Conservation (phyloP, 53 echinoderm and acorn worm species). For the Holothuria scabra region DNA sequence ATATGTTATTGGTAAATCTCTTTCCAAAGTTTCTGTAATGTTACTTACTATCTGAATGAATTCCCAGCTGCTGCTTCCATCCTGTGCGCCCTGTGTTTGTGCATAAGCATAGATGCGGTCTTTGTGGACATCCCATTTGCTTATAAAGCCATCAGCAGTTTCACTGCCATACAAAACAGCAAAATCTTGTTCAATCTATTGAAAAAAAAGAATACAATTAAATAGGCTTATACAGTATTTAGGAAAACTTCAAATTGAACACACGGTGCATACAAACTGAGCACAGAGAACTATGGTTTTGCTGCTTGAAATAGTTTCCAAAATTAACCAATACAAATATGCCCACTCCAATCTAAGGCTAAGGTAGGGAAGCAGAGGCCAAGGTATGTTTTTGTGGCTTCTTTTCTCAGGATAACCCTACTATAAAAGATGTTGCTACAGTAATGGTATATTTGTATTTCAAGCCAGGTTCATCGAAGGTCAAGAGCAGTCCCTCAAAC, state of each 20-base stretch:
- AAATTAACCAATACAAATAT: too few species aligned
- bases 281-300: neutral
- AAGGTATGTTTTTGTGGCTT: neutral
- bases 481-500: too few species aligned
- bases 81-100: conserved; percentile 1
- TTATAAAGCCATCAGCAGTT: conserved; percentile 16
- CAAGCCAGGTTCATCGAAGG: neutral
- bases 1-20: neutral
- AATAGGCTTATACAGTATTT: neutral
- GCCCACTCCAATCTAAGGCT: neutral
- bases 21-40: neutral
- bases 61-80: conserved; percentile 26
- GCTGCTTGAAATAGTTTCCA: too few species aligned
- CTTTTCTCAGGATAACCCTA: neutral
- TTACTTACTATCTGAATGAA: conserved; percentile 30
- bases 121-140: neutral
- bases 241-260: too few species aligned
- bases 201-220: neutral
- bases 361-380: neutral
- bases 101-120: conserved; percentile 1
- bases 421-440: neutral
- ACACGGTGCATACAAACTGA: too few species aligned
- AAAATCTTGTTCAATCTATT: conserved; percentile 34
- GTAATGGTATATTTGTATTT: neutral
- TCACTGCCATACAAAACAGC: conserved; percentile 5